Conservation (phyloP, 1,140 invertebrate species). For the Microplitis demolitor region DNA sequence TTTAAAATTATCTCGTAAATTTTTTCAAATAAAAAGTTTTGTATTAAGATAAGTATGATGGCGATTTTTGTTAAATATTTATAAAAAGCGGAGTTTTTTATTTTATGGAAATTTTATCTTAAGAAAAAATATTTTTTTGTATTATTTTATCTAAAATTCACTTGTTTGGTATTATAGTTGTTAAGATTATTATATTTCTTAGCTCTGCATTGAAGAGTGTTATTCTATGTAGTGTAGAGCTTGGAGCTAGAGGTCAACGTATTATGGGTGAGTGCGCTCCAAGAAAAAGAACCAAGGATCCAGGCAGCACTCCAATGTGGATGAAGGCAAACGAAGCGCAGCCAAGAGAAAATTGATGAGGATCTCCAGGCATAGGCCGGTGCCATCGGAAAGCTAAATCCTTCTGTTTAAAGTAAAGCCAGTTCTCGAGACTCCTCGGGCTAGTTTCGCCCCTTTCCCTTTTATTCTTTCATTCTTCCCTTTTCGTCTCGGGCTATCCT, state of each 20-base stretch:
- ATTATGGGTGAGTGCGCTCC: conserved; percentile 16
- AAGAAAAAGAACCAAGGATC: not conserved
- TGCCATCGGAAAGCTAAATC: conserved; percentile 24
- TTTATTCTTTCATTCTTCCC: not conserved
- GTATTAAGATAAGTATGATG: too few species aligned
- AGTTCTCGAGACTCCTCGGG: conserved; percentile 1
- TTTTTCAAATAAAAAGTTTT: too few species aligned
- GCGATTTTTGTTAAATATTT: too few species aligned
- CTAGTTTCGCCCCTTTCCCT: not conserved
- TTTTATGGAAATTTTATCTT: too few species aligned
- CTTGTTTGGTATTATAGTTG: too few species aligned
- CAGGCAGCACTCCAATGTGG: not conserved
- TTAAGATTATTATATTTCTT: not conserved
- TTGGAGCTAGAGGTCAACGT: not conserved
- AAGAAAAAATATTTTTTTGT: too few species aligned
- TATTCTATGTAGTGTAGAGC: not conserved
- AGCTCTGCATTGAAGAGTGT: not conserved
- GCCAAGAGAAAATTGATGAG: conserved; percentile 27
- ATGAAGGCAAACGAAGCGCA: conserved; percentile 13
- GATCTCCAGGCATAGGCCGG: conserved; percentile 13
- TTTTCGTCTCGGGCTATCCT: not conserved
- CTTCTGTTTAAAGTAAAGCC: conserved; percentile 20
- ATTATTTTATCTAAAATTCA: too few species aligned
- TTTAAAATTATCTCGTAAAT: too few species aligned
- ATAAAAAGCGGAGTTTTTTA: too few species aligned